These are phyloP conservation scores for Dexiosoma caninum DNA, from an alignment of 2,888 invertebrate species.

Conservation along the genomic window DNA sequence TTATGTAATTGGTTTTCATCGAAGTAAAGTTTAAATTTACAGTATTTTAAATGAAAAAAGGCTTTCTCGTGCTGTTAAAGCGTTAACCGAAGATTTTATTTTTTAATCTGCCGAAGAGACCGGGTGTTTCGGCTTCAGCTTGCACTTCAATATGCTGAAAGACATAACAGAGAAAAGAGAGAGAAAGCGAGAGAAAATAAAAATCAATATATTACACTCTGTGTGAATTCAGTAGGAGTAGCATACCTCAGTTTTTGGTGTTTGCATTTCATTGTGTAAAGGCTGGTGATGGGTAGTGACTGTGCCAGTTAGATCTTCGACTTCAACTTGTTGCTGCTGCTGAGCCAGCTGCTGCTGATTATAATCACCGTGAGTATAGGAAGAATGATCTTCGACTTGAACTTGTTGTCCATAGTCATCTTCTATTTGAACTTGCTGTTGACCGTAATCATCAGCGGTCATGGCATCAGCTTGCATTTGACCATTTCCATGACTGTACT, in stretches of 20 bases:
- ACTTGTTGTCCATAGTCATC: slow-evolving; percentile 65
- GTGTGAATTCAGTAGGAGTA: no score
- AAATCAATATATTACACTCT: not conserved
- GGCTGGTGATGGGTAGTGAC: slow-evolving; percentile 29
- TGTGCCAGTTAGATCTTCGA: slow-evolving; percentile 60
- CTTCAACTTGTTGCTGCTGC: slow-evolving; percentile 60
- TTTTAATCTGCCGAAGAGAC: slow-evolving; percentile 70
- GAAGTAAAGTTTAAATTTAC: not conserved
- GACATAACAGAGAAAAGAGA: not conserved
- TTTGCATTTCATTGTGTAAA: slow-evolving; percentile 43
- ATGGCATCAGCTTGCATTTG: slow-evolving; percentile 14
- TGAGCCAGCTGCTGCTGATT: slow-evolving; percentile 38
- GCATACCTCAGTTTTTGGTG: slow-evolving; percentile 30
- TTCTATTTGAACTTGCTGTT: slow-evolving; percentile 66
- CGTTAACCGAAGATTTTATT: slow-evolving; percentile 67
- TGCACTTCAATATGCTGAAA: slow-evolving; percentile 67
- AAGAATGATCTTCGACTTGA: slow-evolving; percentile 47
- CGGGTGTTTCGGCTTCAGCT: slow-evolving; percentile 65
- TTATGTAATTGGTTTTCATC: not conserved
- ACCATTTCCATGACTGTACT: not conserved
- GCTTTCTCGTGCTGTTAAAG: not conserved
- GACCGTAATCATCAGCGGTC: slow-evolving; percentile 62
- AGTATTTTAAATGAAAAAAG: not conserved
- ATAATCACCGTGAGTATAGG: slow-evolving; percentile 1
- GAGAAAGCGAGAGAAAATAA: not conserved